These are phyloP conservation scores for Calcarius lapponicus DNA, from an alignment of 2,797 vertebrate genomes.

Conservation along the genomic window DNA sequence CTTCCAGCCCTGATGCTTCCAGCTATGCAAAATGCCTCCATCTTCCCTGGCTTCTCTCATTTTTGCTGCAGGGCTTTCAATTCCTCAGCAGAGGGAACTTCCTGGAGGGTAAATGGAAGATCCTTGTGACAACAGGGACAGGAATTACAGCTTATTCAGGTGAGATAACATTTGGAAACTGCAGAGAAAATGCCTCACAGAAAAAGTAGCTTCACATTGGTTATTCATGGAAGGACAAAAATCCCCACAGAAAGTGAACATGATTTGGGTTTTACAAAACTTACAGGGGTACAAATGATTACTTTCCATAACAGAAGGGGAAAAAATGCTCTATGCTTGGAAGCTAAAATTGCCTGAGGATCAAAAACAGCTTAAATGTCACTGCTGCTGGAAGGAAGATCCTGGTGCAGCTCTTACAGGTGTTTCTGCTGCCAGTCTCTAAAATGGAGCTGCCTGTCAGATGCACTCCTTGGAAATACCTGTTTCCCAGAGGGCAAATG, in stretches of 20 bases:
- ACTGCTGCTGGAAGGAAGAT: not conserved
- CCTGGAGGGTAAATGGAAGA: not conserved
- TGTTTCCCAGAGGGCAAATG: constrained; percentile 4
- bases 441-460: not conserved
- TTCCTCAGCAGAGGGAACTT: not conserved
- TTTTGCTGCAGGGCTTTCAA: not conserved
- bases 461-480: not conserved
- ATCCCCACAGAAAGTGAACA: not conserved
- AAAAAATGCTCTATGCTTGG: not conserved
- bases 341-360: not conserved
- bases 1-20: not conserved
- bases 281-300: not conserved
- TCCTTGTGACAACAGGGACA: not conserved
- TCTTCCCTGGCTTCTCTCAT: not conserved
- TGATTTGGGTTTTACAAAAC: not conserved
- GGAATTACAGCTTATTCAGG: not conserved
- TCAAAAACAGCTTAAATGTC: not conserved
- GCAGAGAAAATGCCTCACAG: not conserved
- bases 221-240: not conserved
- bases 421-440: not conserved
- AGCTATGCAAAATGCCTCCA: not conserved
- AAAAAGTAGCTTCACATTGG: not conserved
- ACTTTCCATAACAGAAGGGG: not conserved
- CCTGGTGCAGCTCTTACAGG: not conserved
- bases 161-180: not conserved